Percentiles rank a stretch among this genome's conserved stretches.
Evolutionary conservation across 2,113 vertebrate genomes (phyloP).

Genomic region (Eurypyga helias): DNA sequence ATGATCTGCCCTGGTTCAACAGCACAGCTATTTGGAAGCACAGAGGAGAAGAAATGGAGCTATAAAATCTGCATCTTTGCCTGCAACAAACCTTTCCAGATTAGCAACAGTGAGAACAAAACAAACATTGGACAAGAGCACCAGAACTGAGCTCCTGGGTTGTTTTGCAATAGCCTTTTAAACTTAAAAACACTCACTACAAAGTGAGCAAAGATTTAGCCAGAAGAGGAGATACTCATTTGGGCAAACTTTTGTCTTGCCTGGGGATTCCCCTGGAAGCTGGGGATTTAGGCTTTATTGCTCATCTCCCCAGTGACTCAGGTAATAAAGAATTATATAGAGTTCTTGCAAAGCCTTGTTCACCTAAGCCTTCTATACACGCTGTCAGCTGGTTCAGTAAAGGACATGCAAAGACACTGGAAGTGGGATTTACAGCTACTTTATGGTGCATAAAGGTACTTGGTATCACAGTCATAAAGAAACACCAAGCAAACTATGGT

Average conservation of each 20-base stretch:
- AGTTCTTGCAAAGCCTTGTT: background rate
- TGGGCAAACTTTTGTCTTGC: background rate
- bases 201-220: background rate
- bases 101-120: background rate
- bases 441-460: too few species aligned
- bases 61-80: background rate
- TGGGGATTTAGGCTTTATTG: background rate
- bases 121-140: background rate
- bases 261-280: background rate
- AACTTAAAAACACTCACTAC: background rate
- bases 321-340: background rate
- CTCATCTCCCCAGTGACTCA: background rate
- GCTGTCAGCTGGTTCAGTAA: background rate
- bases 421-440: constrained; percentile 26
- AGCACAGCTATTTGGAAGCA: background rate
- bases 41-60: background rate
- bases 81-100: background rate
- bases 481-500: background rate
- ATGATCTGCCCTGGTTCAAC: background rate
- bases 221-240: background rate
- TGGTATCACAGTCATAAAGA: too few species aligned
- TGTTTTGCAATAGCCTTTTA: background rate
- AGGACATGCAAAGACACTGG: background rate
- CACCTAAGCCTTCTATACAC: background rate
- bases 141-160: background rate